Evolutionary conservation across 2,888 invertebrate species (phyloP), one percentile per base, ranked within the genome.

Genomic region (Branchinecta sandiegonensis): DNA sequence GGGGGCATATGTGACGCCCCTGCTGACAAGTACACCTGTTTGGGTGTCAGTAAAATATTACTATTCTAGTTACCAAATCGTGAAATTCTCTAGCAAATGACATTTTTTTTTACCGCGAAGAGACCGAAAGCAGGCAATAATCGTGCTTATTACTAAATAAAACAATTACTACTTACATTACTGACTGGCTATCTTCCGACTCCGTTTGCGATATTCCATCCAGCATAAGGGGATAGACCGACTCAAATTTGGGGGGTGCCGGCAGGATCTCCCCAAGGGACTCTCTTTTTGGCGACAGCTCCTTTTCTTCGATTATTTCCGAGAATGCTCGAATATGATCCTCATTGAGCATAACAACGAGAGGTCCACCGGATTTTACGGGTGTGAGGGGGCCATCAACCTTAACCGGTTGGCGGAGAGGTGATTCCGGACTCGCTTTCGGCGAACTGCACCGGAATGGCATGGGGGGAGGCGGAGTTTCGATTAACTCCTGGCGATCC

Each of bases 191-290:
- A 56, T 56, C 63, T 17, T 56, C 63, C n/a, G 63, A 56, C 23
- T 56, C 63, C 63, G 63, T 56, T 56, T 56, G 63, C n/a, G 14
- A 56, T 56, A 56, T 56, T 56, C 63, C 63, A 56, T 56, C 63
- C n/a, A 56, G 63, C 63, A 56, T 56, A n/a, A 56, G 14, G 9
- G 63, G 63, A 17, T 1, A 23, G 9, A 8, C 23, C 10, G 63
- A 56, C 14, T 23, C 23, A 2, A 56, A 56, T n/a, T n/a, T 56
- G 9, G 23, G 63, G n/a, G 63, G 63, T 3, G 11, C 63, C 23
- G 63, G 63, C n/a, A 56, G 2, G 8, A 56, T 10, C 0, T 56
- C 63, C n/a, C n/a, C 63, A 17, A 17, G n/a, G 63, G n/a, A n/a
- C 23, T 56, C 63, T 56, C 23, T n/a, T 10, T n/a, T 56, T 9